Conservation (phyloP, 2,113 vertebrate genomes). For the Uropsilus gracilis region DNA sequence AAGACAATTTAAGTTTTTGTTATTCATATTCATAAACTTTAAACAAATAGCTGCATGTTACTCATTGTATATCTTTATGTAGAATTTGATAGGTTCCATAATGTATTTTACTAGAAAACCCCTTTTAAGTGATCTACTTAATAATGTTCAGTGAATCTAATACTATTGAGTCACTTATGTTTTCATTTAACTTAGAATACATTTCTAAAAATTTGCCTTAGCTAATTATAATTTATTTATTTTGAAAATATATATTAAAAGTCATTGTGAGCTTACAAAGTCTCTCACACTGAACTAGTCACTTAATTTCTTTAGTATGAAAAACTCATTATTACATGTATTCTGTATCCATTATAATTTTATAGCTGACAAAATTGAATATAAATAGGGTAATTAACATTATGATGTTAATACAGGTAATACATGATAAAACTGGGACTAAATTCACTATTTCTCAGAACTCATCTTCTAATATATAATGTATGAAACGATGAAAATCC, state of each 20-base stretch:
- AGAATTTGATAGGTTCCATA: not conserved
- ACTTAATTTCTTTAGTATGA: not conserved
- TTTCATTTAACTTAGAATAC: not conserved
- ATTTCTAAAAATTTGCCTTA: not conserved
- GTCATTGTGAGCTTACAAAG: not conserved
- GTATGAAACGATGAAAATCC: not conserved
- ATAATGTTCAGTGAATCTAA: not conserved
- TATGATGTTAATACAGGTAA: not conserved
- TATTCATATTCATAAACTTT: not conserved
- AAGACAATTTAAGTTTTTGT: not conserved
- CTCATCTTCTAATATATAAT: not conserved
- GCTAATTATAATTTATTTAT: conserved; percentile 13
- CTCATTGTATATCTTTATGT: not conserved
- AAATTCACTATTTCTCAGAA: not conserved
- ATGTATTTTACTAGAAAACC: not conserved
- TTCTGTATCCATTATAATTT: not conserved
- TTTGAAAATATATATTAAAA: not conserved
- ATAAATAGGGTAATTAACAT: not conserved
- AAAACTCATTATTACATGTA: not conserved
- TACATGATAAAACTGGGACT: not conserved
- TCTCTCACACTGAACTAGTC: not conserved
- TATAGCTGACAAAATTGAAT: not conserved
- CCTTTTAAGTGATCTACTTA: not conserved
- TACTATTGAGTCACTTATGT: not conserved
- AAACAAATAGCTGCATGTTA: not conserved